Conservation (phyloP, 2,113 vertebrate genomes). For the Nibea albiflora region DNA sequence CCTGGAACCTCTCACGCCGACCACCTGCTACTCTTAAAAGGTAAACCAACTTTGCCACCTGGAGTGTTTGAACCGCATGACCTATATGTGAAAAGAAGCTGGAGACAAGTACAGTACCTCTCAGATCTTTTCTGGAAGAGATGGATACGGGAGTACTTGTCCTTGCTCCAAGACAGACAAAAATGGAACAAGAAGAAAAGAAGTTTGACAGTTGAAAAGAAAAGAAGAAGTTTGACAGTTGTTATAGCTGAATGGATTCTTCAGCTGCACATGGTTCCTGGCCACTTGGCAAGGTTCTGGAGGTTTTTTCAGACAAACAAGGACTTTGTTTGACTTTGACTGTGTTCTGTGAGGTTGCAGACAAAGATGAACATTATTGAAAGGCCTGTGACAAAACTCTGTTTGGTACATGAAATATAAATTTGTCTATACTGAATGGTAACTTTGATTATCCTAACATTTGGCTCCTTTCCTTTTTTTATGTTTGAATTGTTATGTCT, state of each 20-base stretch:
- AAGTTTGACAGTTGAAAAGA: background rate
- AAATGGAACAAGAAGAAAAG: background rate
- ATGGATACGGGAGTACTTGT: background rate
- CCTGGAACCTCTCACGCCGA: no score
- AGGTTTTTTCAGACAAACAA: background rate
- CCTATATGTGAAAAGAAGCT: no score
- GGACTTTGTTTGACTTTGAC: no score
- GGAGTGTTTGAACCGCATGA: no score
- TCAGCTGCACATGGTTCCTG: background rate
- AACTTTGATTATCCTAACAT: no score
- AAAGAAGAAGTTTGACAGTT: background rate
- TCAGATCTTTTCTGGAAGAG: background rate
- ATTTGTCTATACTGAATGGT: background rate
- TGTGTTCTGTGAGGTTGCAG: background rate
- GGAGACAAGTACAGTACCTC: background rate
- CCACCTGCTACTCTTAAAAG: no score
- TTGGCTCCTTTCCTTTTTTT: no score
- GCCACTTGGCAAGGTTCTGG: background rate
- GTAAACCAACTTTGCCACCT: no score
- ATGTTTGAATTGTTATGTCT: no score
- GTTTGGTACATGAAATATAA: background rate
- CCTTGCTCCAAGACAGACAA: background rate
- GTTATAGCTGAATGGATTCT: background rate
- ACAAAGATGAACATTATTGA: background rate
- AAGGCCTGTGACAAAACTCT: background rate